A percentile compares a stretch with the other conserved stretches of the same genome.
Evolutionary conservation across 2,797 vertebrate species (phyloP).

Genomic region (Emydoidea blandingii): DNA sequence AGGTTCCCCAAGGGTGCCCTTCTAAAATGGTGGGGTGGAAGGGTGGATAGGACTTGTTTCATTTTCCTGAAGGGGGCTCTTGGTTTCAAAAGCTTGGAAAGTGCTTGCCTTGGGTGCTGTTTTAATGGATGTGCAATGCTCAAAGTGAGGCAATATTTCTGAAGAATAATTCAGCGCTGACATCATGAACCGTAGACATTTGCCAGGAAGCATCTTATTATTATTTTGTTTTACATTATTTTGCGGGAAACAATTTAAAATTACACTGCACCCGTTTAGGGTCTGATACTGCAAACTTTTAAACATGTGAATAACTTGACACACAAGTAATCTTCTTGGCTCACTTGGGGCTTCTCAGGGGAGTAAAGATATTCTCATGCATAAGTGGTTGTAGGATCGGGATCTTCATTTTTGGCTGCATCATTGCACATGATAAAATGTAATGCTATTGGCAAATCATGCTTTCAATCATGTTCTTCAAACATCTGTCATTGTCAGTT

Average conservation of each 20-base stretch:
- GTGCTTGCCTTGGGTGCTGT: background rate
- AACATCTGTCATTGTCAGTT: background rate
- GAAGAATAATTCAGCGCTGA: background rate
- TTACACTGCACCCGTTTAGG: accelerated
- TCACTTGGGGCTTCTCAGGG: background rate
- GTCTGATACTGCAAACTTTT: background rate
- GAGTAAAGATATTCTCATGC: background rate
- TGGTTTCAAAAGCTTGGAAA: background rate
- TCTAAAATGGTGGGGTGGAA: background rate
- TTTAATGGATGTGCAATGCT: background rate
- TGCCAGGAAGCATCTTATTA: background rate
- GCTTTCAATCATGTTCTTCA: background rate
- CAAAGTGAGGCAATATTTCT: background rate
- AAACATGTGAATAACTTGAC: background rate
- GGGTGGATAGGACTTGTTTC: background rate
- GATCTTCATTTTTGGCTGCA: background rate
- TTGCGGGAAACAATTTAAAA: background rate
- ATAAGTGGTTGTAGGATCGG: background rate
- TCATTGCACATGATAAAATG: background rate
- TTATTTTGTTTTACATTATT: background rate
- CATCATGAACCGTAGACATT: background rate
- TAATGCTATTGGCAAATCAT: background rate
- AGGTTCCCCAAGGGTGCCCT: background rate
- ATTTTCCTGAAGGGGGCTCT: background rate
- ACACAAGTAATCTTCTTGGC: background rate